Evolutionary conservation across 2,113 vertebrate species (phyloP).

Genomic region (Hydropotes inermis): DNA sequence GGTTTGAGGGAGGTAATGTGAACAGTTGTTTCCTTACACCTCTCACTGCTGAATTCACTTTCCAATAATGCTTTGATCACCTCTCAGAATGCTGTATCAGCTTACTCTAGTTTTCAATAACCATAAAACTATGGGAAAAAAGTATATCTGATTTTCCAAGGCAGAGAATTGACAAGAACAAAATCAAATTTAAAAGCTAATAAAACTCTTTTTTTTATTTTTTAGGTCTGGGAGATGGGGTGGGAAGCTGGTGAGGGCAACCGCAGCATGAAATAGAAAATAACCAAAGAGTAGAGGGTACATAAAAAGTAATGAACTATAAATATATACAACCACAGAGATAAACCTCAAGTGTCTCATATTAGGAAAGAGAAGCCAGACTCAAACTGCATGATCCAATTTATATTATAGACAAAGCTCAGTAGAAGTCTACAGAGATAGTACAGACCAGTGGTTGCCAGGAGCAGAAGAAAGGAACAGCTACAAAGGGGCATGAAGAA

Average conservation of each 20-base stretch:
- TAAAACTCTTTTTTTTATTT: neutral
- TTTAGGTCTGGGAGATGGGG: neutral
- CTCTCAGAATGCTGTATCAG: neutral
- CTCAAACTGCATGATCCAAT: neutral
- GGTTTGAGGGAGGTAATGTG: neutral
- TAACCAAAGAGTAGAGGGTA: neutral
- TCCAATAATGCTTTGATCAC: neutral
- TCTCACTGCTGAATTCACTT: neutral
- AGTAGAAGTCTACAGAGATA: neutral
- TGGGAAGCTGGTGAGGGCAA: neutral
- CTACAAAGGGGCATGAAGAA: neutral
- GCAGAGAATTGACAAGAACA: neutral
- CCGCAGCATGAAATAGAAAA: neutral
- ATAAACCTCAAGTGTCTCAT: neutral
- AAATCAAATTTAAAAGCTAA: neutral
- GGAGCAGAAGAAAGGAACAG: neutral
- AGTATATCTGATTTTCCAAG: neutral
- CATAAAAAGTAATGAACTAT: neutral
- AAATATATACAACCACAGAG: neutral
- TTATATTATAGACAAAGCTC: neutral
- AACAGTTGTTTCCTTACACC: rapidly evolving
- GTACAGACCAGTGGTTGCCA: neutral
- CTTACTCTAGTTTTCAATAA: neutral
- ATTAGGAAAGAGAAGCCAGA: neutral
- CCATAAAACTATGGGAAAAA: neutral